Evolutionary conservation across 2,113 vertebrate species (phyloP), one percentile per base, ranked within the genome.

Genomic region (Passer domesticus): DNA sequence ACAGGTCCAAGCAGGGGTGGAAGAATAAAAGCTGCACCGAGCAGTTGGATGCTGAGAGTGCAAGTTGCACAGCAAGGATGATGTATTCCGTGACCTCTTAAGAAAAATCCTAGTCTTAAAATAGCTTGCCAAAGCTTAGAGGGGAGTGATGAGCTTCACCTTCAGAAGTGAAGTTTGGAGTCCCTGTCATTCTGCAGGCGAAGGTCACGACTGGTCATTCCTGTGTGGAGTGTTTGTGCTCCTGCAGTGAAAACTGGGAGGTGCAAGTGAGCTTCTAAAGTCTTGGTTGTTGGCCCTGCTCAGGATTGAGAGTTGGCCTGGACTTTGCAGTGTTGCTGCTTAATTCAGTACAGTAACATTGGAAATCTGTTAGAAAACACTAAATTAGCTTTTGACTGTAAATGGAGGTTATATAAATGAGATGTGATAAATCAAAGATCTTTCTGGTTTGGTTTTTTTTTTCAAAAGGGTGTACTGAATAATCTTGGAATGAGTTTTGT

Each of bases 361-460:
- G 73, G 77, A 78, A 92, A 66, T 80, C 78, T 95, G 82, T 92
- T 93, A 80, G 59, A 90, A 96, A 94, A 81, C 66, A 91, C 46
- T 94, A 64, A 91, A 94, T 91, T 91, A 94, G 68, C 80, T 93
- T 44, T 82, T 63, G 83, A 78, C 56, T 82, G 68, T 84, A 73
- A 91, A 74, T 56, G 58, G 62, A 67, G 82, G 72, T 91, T 94
- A 62, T 80, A 87, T 47, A 95, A 89, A 95, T 83, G 96, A 95
- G 83, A 88, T 1, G 20, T 88, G 95, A 91, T 95, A 91, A 95
- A 97, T 89, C 88, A 94, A 92, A 95, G 83, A 35, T 25, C 24
- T 91, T 84, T 87, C 87, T 46, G n/a, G n/a, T n/a, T n/a, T n/a
- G n/a, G n/a, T 88, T 92, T 50, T 39, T 43, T 85, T 89, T 92